Evolutionary conservation across 2,797 vertebrate species (phyloP), one percentile per base, ranked within the genome.

Genomic region (Apogon hyalosoma): DNA sequence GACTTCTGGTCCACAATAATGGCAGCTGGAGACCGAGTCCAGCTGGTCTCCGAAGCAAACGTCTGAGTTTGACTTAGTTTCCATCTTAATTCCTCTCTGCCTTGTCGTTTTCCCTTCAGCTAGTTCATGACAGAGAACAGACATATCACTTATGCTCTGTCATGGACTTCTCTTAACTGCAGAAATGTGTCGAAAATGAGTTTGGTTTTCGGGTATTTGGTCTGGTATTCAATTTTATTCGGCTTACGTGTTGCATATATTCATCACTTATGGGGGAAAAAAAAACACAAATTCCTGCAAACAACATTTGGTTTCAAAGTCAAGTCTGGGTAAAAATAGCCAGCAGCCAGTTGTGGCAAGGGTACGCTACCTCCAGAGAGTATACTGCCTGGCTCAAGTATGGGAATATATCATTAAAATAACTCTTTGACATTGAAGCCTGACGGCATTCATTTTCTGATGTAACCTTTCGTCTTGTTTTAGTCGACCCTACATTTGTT

Each of bases 401-500:
- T 75, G 73, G 63, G 85, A 84, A 82, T 85, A 89, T 89, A 89
- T 90, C 89, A 92, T 90, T 90, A 88, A 88, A 90, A 92, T 87
- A 82, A 85, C 79, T 86, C 66, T 43, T 41, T 88, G 90, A 92
- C 89, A 78, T 82, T 85, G 87, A 92, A 76, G 83, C 80, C 86
- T 87, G 88, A 88, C 80, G 69, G 83, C 82, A 78, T 88, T 75
- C 84, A 77, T 90, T 90, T 90, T 91, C 84, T 87, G 88, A 88
- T 87, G 85, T 90, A 91, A 87, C 86, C 90, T 90, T 89, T 87
- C 84, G 80, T 92, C 89, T 94, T 92, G 88, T 91, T 91, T 91
- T 90, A 86, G 85, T 86, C 91, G 86, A 92, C 91, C 91, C 88
- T 73, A 89, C 92, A 92, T 93, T 94, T 93, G 92, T 92, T 90